Evolutionary conservation across 2,797 vertebrate species (phyloP), one percentile per base, ranked within the genome.

Genomic region (Hybognathus amarus): DNA sequence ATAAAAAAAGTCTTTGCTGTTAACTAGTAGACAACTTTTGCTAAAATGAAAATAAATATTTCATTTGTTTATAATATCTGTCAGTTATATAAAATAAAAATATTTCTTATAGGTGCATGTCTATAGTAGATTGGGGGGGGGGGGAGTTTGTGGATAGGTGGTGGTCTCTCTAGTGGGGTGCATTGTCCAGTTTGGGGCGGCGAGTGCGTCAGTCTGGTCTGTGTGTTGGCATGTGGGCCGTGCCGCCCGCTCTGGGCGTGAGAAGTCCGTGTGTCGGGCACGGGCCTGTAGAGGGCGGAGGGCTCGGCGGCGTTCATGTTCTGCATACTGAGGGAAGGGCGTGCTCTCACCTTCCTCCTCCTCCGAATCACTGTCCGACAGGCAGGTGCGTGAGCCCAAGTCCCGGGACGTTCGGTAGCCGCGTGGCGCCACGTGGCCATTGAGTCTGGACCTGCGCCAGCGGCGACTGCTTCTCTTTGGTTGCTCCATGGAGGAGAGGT

Each of bases 31-130:
- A 98, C 97, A 98, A 97, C 95, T 96, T 97, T 97, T 97, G 97
- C 97, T 98, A 98, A 99, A 99, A 98, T 97, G 97, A 99, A 99
- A 99, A 99, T 99, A 99, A 99, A 98, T 97, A 97, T 98, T 98
- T 97, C 95, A 96, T 97, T 99, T 97, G 96, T 98, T 97, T 98
- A 98, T 96, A 97, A 97, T 97, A 97, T 95, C 95, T 96, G 93
- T 96, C 95, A 97, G 96, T 98, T 97, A 97, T 99, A 99, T 96
- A 98, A 98, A 99, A 99, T 98, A 98, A 98, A 98, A 98, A 98
- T 98, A 97, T 95, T 96, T 96, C 94, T 96, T 95, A 95, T 95
- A 95, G 95, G 94, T 96, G 95, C 94, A 95, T 93, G 93, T 96
- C 94, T 95, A 94, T 95, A 94, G 93, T 94, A 95, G 95, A 94